Evolutionary conservation across 2,888 invertebrate species (phyloP).

Genomic region (Atherix ibis): DNA sequence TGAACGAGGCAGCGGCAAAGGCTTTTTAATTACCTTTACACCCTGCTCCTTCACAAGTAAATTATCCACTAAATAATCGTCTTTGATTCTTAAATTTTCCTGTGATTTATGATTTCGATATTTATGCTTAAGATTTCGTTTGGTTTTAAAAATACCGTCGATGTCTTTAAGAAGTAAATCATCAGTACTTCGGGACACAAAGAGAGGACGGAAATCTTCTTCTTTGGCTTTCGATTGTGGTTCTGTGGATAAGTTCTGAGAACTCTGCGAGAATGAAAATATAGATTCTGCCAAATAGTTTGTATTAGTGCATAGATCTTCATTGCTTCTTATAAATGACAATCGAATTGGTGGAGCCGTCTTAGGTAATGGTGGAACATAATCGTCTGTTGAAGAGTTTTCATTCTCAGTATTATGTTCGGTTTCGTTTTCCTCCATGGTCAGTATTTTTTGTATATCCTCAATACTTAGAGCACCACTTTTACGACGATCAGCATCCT

Average conservation of each 20-base stretch:
- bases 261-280: constrained; percentile 12
- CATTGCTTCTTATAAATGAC: constrained; percentile 10
- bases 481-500: constrained; percentile 3
- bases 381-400: too few species aligned
- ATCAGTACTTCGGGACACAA: constrained; percentile 16
- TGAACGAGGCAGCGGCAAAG: not conserved
- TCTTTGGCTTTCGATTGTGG: constrained; percentile 3
- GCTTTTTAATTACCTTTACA: not conserved
- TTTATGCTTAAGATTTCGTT: constrained; percentile 12
- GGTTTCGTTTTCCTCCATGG: not conserved
- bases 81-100: constrained; percentile 9
- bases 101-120: constrained; percentile 11
- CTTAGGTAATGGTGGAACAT: constrained; percentile 10
- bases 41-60: not conserved
- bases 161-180: constrained; percentile 15
- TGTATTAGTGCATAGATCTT: too few species aligned
- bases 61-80: too few species aligned
- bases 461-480: constrained; percentile 5
- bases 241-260: constrained; percentile 10
- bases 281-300: constrained; percentile 6
- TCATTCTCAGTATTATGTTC: too few species aligned
- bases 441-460: constrained; percentile 3
- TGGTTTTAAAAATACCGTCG: constrained; percentile 12
- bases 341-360: constrained; percentile 10
- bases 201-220: constrained; percentile 6